Evolutionary conservation across 2,113 vertebrate genomes (phyloP).

Genomic region (Catharus bicknelli): DNA sequence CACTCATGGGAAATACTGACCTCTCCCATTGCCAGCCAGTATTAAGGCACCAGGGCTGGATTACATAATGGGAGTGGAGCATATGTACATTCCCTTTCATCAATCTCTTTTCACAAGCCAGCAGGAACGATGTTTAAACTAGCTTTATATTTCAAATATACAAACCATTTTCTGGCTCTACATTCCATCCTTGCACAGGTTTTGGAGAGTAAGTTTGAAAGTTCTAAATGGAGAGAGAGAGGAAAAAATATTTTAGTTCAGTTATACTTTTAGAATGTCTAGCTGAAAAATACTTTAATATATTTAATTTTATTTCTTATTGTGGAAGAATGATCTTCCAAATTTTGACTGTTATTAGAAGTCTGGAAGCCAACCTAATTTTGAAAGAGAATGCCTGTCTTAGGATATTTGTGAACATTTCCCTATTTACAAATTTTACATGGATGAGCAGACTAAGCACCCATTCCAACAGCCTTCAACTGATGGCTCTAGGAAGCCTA

Average conservation of each 20-base stretch:
- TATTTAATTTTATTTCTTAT: neutral
- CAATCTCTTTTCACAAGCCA: neutral
- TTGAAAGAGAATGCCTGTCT: neutral
- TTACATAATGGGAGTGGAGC: neutral
- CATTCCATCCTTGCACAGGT: conserved; percentile 60
- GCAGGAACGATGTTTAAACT: neutral
- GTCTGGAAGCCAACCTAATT: neutral
- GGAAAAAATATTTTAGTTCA: neutral
- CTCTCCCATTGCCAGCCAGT: neutral
- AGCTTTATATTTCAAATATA: conserved; percentile 19
- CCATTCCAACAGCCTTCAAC: neutral
- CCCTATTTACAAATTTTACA: neutral
- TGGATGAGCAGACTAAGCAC: neutral
- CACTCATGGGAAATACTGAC: neutral
- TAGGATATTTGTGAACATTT: neutral
- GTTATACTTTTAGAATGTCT: neutral
- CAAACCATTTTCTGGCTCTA: conserved; percentile 62
- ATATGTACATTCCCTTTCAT: neutral
- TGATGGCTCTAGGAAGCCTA: neutral
- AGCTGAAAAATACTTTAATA: neutral
- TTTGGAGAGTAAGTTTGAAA: conserved; percentile 74
- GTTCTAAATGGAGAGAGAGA: conserved; percentile 60
- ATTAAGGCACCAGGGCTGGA: neutral
- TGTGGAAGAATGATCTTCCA: neutral
- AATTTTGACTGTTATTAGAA: neutral